phyloP scores from a whole-genome alignment of 2,888 invertebrate species.

The Pterostichus niger region DNA sequence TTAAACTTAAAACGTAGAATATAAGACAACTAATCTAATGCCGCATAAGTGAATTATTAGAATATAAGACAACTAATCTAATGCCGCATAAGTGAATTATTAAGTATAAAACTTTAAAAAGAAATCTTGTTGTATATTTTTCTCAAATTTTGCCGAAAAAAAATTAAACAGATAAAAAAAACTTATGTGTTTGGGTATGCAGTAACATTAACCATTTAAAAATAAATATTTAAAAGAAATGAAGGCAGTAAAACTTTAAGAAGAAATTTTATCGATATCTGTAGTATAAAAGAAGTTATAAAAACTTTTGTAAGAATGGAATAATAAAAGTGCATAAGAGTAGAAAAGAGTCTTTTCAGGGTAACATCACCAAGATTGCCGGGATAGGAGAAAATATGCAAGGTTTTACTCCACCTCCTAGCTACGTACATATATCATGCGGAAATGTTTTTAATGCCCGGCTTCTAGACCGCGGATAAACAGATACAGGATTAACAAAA shows the following conservation, averaged over 20 bases:
- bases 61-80: too few relatives aligned
- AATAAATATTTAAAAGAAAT: constrained; percentile 52
- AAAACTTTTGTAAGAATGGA: constrained; percentile 47
- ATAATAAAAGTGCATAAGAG: constrained; percentile 48
- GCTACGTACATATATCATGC: background rate
- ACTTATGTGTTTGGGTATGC: background rate
- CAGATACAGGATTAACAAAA: constrained; percentile 30
- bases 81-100: too few relatives aligned
- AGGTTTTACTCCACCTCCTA: background rate
- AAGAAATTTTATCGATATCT: constrained; percentile 54
- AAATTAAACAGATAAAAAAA: background rate
- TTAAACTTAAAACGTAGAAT: too few relatives aligned
- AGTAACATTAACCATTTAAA: constrained; percentile 19
- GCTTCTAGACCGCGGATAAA: constrained; percentile 22
- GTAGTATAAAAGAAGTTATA: constrained; percentile 54
- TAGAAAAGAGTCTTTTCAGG: constrained; percentile 18
- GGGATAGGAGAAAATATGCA: background rate
- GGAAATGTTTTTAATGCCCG: constrained; percentile 5
- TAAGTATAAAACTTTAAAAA: too few relatives aligned
- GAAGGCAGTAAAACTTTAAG: constrained; percentile 26
- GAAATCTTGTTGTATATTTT: too few relatives aligned
- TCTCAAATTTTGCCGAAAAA: too few relatives aligned
- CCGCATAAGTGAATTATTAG: too few relatives aligned
- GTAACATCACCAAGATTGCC: background rate
- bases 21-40: too few relatives aligned